phyloP scores from a whole-genome alignment of 2,888 invertebrate genomes.

The Leptopilina myrica region DNA sequence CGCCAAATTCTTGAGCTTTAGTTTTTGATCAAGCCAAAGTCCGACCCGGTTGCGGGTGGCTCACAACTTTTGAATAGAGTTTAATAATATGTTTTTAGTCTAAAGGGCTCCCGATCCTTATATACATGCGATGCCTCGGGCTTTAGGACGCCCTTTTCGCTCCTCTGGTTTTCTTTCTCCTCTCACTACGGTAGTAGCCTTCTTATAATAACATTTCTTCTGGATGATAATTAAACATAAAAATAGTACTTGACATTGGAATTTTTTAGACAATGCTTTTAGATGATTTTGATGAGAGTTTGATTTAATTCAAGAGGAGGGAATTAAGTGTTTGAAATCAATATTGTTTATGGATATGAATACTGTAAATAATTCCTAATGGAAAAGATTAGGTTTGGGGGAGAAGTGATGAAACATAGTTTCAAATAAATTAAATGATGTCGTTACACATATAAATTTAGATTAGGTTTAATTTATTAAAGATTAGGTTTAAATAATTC shows the following conservation, averaged over 20 bases:
- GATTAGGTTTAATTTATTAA: too few relatives aligned
- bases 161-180: constrained; percentile 49
- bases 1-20: constrained; percentile 49
- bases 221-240: constrained; percentile 20
- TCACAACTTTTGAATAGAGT: constrained; percentile 48
- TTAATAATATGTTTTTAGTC: constrained; percentile 73
- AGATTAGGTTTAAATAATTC: too few relatives aligned
- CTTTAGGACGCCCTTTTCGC: constrained; percentile 60
- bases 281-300: too few relatives aligned
- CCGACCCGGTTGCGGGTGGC: constrained; percentile 54
- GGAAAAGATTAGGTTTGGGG: too few relatives aligned
- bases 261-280: too few relatives aligned
- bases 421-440: too few relatives aligned
- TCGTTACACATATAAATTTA: too few relatives aligned
- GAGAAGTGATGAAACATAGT: too few relatives aligned
- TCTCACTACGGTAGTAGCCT: constrained; percentile 52
- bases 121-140: constrained; percentile 63
- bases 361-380: too few relatives aligned
- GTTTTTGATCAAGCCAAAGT: constrained; percentile 41
- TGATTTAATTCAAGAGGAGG: too few relatives aligned
- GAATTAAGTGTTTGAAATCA: too few relatives aligned
- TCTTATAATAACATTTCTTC: background rate
- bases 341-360: too few relatives aligned
- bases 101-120: constrained; percentile 67
- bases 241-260: background rate